Evolutionary conservation across 2,113 vertebrate genomes (phyloP).

Genomic region (Porphyrio hochstetteri): DNA sequence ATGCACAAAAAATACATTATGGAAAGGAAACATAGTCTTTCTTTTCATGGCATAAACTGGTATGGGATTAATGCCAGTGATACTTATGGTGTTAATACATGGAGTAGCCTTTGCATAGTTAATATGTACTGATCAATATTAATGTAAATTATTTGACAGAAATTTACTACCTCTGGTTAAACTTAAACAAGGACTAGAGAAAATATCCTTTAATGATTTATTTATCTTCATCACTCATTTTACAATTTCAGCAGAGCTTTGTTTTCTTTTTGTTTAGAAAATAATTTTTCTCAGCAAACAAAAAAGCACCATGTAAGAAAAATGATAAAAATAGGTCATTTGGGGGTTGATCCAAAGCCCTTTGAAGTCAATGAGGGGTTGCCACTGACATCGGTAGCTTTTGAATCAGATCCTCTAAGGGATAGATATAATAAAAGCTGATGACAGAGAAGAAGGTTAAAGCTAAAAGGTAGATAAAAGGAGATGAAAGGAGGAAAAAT

Average conservation of each 20-base stretch:
- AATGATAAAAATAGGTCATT: neutral
- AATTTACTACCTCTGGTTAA: neutral
- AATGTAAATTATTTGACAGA: neutral
- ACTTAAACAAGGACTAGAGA: neutral
- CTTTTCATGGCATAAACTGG: neutral
- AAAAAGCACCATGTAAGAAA: neutral
- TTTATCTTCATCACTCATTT: neutral
- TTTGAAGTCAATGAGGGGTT: constrained; percentile 47
- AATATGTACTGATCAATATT: neutral
- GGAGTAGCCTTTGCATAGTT: neutral
- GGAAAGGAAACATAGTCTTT: fast-evolving
- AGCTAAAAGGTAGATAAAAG: constrained; percentile 27
- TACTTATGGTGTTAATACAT: neutral
- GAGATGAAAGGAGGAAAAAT: neutral
- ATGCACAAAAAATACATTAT: neutral
- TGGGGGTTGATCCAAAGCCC: neutral
- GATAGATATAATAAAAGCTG: neutral
- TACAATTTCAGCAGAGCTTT: neutral
- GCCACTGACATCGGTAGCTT: constrained; percentile 8
- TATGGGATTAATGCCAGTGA: neutral
- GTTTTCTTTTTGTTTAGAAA: neutral
- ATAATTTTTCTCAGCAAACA: neutral
- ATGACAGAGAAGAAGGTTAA: constrained; percentile 17
- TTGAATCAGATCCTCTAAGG: neutral
- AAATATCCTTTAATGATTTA: neutral